Evolutionary conservation across 35 echinoderm and acorn worm genomes (phyloP).

Genomic region (Anneissia japonica): DNA sequence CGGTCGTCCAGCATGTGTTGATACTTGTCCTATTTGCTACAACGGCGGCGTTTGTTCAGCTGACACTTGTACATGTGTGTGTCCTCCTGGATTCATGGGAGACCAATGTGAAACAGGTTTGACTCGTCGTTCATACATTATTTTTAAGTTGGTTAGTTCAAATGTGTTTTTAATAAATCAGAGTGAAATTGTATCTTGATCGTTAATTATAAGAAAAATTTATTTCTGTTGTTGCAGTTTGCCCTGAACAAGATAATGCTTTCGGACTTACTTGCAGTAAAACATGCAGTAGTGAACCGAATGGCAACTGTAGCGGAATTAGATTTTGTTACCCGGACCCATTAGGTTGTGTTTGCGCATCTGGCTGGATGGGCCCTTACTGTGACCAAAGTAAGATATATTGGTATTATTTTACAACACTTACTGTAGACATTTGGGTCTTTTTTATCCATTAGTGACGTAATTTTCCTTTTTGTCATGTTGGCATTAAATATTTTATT

Average conservation of each 20-base stretch:
- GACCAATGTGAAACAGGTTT: not conserved
- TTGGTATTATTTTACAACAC: too few species aligned
- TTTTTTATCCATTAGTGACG: too few species aligned
- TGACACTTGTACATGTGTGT: not conserved
- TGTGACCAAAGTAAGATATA: not conserved
- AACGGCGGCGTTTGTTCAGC: not conserved
- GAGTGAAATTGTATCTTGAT: too few species aligned
- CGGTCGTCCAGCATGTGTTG: not conserved
- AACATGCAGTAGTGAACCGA: not conserved
- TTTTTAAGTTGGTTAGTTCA: too few species aligned
- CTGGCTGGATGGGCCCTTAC: not conserved
- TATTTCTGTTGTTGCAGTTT: not conserved
- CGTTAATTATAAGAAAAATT: too few species aligned
- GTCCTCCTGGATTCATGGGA: not conserved
- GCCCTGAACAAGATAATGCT: not conserved
- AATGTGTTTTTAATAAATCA: too few species aligned
- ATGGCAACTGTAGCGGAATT: not conserved
- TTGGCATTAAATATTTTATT: too few species aligned
- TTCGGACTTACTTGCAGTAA: not conserved
- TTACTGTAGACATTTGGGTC: too few species aligned
- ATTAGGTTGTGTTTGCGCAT: not conserved
- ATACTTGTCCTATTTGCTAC: not conserved
- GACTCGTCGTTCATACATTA: too few species aligned
- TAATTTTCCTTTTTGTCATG: too few species aligned
- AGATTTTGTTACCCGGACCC: not conserved